Conservation (phyloP, 2,113 vertebrate genomes). For the Etheostoma spectabile region DNA sequence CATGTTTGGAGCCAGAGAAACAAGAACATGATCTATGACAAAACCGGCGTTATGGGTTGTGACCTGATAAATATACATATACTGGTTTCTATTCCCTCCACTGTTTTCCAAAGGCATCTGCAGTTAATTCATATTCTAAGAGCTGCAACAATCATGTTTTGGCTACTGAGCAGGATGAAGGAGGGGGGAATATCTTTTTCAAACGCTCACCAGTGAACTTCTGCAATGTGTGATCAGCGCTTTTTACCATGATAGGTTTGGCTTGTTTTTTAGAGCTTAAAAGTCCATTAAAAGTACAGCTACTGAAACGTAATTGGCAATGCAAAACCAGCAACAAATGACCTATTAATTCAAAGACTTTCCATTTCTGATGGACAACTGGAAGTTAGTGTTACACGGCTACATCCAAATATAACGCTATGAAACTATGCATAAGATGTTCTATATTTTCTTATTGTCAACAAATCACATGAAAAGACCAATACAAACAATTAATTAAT, state of each 20-base stretch:
- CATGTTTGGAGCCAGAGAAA: constrained; percentile 39
- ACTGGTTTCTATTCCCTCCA: neutral
- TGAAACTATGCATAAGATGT: neutral
- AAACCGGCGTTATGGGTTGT: constrained; percentile 21
- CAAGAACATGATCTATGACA: constrained; percentile 28
- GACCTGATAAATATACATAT: constrained; percentile 37
- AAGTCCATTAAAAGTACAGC: constrained; percentile 32
- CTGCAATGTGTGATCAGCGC: constrained; percentile 34
- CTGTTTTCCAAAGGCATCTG: constrained; percentile 1
- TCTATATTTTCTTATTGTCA: neutral
- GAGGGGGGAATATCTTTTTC: constrained; percentile 50
- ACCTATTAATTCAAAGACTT: neutral
- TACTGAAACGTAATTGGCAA: constrained; percentile 30
- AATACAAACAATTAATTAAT: no score
- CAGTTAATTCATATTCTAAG: constrained; percentile 53
- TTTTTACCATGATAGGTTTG: constrained; percentile 46
- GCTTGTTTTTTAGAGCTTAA: constrained; percentile 32
- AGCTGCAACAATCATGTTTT: constrained; percentile 33
- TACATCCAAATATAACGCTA: constrained; percentile 9
- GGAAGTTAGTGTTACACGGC: constrained; percentile 3
- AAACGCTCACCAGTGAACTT: constrained; percentile 39
- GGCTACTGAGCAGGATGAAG: constrained; percentile 23
- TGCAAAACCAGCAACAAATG: constrained; percentile 12
- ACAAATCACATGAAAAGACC: neutral
- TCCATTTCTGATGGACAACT: constrained; percentile 23